A percentile compares a stretch with the other conserved stretches of the same genome.
Conservation (phyloP, 2,888 invertebrate species). For the Polydrusus tereticollis region DNA sequence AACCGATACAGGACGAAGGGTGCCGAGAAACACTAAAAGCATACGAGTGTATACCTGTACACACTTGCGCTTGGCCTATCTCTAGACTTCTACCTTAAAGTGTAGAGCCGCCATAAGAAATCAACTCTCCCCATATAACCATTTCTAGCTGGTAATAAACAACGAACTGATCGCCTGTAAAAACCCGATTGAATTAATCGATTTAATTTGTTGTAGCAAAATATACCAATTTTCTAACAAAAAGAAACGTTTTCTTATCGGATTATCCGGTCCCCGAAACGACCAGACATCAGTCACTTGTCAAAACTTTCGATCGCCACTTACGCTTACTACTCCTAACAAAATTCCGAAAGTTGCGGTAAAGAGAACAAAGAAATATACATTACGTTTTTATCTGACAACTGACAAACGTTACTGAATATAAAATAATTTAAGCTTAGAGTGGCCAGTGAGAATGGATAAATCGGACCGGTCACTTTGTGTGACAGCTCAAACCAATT, state of each 20-base stretch:
- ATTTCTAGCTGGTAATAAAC: background rate
- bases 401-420: slow-evolving; percentile 19
- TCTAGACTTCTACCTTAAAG: no score
- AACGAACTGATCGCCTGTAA: background rate
- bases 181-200: background rate
- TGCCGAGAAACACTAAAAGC: no score
- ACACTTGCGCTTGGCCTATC: no score
- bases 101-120: no score
- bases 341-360: background rate
- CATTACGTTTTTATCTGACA: slow-evolving; percentile 14
- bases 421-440: slow-evolving; percentile 5
- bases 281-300: background rate
- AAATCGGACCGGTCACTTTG: slow-evolving; percentile 10
- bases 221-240: background rate
- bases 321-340: slow-evolving; percentile 1
- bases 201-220: background rate
- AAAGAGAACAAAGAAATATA: slow-evolving; percentile 8
- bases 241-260: background rate
- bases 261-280: background rate
- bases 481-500: slow-evolving; percentile 5
- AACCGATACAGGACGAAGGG: no score
- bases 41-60: no score
- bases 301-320: slow-evolving; percentile 6
- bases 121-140: no score
- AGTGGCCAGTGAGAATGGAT: background rate